Conservation (phyloP, 1,140 invertebrate genomes). For the Ceratoteleas bidentatus region DNA sequence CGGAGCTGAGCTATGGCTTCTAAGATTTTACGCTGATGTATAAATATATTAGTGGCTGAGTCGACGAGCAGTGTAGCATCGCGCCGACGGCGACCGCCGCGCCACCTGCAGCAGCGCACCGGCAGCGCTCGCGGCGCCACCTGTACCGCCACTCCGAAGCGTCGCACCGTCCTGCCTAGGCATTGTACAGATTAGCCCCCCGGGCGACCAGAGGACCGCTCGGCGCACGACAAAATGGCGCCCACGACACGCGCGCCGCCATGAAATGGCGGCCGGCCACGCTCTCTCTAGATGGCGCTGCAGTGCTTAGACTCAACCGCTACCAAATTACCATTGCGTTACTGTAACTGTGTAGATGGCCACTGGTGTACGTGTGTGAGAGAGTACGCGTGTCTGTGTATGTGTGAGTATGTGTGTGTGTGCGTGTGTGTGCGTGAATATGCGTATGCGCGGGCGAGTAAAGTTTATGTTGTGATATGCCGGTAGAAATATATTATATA, state of each 20-base stretch:
- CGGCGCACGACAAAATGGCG: slow-evolving; percentile 24
- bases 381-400: too few species aligned
- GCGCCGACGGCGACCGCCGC: slow-evolving; percentile 14
- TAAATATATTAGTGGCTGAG: slow-evolving; percentile 77
- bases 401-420: too few species aligned
- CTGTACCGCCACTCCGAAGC: slow-evolving; percentile 15
- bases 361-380: slow-evolving; percentile 43
- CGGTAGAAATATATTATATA: slow-evolving; percentile 77
- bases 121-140: slow-evolving; percentile 13
- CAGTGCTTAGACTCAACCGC: slow-evolving; percentile 77
- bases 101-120: slow-evolving; percentile 21
- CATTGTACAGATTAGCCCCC: slow-evolving; percentile 47
- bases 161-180: slow-evolving; percentile 19
- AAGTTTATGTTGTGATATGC: slow-evolving; percentile 80
- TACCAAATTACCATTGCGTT: slow-evolving; percentile 77
- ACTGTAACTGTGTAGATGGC: slow-evolving; percentile 78
- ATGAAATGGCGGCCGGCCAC: slow-evolving; percentile 45
- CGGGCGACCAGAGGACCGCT: slow-evolving; percentile 11
- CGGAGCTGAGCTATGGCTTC: slow-evolving; percentile 76
- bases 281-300: slow-evolving; percentile 69
- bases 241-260: slow-evolving; percentile 15
- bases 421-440: slow-evolving; percentile 51
- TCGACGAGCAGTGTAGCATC: slow-evolving; percentile 70
- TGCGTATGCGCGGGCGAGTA: slow-evolving; percentile 43
- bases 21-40: slow-evolving; percentile 79